Evolutionary conservation across 2,797 vertebrate species (phyloP).

Genomic region (Leptodactylus fallax): DNA sequence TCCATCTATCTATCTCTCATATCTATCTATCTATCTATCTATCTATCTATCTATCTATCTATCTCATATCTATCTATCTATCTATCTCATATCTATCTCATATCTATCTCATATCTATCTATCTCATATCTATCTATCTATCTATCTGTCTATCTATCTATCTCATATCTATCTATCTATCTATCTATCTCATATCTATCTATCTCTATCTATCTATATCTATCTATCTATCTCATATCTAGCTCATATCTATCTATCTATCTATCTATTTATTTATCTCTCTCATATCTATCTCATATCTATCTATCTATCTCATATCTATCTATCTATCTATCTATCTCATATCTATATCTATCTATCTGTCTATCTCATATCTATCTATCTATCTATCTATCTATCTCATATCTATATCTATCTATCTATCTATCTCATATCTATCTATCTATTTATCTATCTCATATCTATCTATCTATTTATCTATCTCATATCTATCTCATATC

Average conservation of each 20-base stretch:
- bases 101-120: not conserved
- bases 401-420: not conserved
- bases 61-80: no score
- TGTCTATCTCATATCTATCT: not conserved
- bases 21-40: not conserved
- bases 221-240: not conserved
- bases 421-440: no score
- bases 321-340: not conserved
- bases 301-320: not conserved
- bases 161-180: not conserved
- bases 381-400: not conserved
- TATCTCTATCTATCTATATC: not conserved
- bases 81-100: not conserved
- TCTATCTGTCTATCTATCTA: not conserved
- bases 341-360: no score
- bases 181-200: not conserved
- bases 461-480: slow-evolving; percentile 1
- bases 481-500: not conserved
- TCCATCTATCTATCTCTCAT: not conserved
- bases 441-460: not conserved
- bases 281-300: not conserved
- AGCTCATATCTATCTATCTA: not conserved
- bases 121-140: not conserved
- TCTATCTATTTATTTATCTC: not conserved
- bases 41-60: not conserved